phyloP scores from a whole-genome alignment of 2,888 invertebrate species.

The Melipona bicolor region DNA sequence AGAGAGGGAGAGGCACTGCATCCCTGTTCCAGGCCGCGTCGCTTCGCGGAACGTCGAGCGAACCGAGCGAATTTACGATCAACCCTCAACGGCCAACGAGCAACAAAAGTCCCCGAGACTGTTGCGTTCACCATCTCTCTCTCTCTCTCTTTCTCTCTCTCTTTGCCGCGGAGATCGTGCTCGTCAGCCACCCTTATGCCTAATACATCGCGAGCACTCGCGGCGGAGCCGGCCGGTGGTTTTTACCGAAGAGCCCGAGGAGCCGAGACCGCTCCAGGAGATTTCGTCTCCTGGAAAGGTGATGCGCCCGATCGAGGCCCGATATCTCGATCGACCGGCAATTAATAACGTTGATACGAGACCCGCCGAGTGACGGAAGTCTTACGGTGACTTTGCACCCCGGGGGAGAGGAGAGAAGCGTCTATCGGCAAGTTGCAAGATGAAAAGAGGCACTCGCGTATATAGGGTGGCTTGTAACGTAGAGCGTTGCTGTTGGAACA shows the following conservation, averaged over 20 bases:
- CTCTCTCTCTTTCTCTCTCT: neutral
- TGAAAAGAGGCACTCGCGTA: neutral
- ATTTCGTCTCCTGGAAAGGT: conserved; percentile 65
- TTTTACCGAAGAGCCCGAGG: conserved; percentile 43
- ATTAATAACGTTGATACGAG: conserved; percentile 59
- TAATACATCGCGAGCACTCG: conserved; percentile 52
- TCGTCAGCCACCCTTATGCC: conserved; percentile 44
- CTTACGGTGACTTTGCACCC: neutral
- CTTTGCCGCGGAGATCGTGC: neutral
- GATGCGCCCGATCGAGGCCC: conserved; percentile 58
- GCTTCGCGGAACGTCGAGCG: conserved; percentile 47
- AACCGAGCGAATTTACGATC: conserved; percentile 67
- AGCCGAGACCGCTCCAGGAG: conserved; percentile 34
- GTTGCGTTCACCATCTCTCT: neutral
- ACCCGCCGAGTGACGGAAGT: neutral
- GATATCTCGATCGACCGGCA: conserved; percentile 67
- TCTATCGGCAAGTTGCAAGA: neutral
- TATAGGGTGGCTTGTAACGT: neutral
- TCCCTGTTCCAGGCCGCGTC: conserved; percentile 43
- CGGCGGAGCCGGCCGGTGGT: conserved; percentile 12
- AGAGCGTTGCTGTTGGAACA: neutral
- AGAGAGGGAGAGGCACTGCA: conserved; percentile 6
- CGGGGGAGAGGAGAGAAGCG: neutral
- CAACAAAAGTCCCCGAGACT: conserved; percentile 30
- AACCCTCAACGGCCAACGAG: conserved; percentile 47